Evolutionary conservation across 2,888 invertebrate species (phyloP).

Genomic region (Dexiosoma caninum): DNA sequence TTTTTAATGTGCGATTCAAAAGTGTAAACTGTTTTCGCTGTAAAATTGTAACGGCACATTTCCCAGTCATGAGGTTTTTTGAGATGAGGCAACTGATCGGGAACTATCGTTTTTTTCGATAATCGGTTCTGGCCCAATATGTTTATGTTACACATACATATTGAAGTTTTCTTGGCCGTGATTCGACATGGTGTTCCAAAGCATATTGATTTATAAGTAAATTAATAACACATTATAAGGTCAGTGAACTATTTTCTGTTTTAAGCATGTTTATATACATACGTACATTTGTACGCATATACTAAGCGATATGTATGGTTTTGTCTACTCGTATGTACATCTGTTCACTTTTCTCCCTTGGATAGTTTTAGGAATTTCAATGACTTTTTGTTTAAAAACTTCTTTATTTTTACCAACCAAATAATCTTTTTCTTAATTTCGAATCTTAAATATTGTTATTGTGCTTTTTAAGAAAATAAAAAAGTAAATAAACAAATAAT

Average conservation of each 20-base stretch:
- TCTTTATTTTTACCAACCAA: constrained; percentile 29
- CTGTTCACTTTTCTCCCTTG: constrained; percentile 16
- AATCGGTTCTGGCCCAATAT: no score
- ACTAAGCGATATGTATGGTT: no score
- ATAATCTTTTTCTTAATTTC: constrained; percentile 54
- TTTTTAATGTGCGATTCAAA: no score
- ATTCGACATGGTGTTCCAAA: background rate
- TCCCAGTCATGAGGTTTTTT: no score
- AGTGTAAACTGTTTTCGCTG: no score
- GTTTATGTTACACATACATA: background rate
- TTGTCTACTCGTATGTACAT: background rate
- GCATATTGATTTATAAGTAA: constrained; percentile 1
- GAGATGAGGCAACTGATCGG: no score
- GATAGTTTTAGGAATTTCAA: constrained; percentile 1
- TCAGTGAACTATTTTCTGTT: constrained; percentile 34
- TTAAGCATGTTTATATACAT: background rate
- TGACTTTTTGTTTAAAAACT: background rate
- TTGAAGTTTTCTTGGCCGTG: constrained; percentile 13
- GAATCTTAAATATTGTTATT: constrained; percentile 23
- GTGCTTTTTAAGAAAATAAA: constrained; percentile 15
- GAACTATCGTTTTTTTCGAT: background rate
- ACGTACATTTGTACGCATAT: background rate
- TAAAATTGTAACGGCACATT: no score
- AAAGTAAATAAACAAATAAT: constrained; percentile 35
- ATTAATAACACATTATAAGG: background rate